Evolutionary conservation across 2,113 vertebrate species (phyloP).

Genomic region (Nymphicus hollandicus): DNA sequence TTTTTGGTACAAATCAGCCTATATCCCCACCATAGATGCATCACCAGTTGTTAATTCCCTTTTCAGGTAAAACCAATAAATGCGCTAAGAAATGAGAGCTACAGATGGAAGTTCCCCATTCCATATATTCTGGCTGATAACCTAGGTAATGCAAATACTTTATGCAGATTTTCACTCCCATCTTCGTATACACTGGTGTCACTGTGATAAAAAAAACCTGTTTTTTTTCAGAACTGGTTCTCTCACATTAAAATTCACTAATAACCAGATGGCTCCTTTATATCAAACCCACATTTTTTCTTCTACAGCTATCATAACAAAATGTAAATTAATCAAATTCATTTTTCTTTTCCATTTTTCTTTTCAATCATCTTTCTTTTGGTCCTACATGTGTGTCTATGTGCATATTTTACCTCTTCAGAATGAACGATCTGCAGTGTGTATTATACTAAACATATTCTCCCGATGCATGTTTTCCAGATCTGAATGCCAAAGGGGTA

Average conservation of each 20-base stretch:
- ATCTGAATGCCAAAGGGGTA: conserved; percentile 84
- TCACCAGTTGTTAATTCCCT: conserved; percentile 6
- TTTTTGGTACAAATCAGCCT: background rate
- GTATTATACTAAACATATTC: background rate
- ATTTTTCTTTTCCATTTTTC: background rate
- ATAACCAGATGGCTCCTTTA: background rate
- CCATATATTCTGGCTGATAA: conserved; percentile 88
- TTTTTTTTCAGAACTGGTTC: background rate
- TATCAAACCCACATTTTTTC: background rate
- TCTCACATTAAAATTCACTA: background rate
- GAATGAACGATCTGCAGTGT: background rate
- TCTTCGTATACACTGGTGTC: background rate
- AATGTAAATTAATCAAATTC: background rate
- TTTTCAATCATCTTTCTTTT: background rate
- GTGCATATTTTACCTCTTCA: background rate
- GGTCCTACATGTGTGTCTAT: accelerated
- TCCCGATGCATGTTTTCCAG: conserved; percentile 44
- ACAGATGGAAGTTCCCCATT: conserved; percentile 86
- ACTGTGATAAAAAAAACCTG: background rate
- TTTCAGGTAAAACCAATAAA: conserved; percentile 72
- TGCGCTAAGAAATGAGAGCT: conserved; percentile 71
- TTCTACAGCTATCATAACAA: background rate
- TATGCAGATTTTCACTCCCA: background rate
- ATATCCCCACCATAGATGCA: background rate
- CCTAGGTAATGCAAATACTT: conserved; percentile 75